Evolutionary conservation across 2,113 vertebrate species (phyloP), one percentile per base, ranked within the genome.

Genomic region (Paradoxurus hermaphroditus): DNA sequence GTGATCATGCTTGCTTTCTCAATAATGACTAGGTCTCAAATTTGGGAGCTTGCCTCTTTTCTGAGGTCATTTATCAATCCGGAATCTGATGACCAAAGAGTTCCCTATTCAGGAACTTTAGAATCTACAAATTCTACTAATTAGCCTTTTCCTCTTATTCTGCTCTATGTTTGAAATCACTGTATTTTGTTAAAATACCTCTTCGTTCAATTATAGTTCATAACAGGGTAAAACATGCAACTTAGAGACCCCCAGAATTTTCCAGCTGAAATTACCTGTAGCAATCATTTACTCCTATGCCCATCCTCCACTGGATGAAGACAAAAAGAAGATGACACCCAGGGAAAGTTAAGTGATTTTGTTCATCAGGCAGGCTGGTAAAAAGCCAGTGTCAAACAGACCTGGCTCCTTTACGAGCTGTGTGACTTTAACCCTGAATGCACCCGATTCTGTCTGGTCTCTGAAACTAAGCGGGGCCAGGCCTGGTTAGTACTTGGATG

Each of bases 171-270:
- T 94, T 98, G 94, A 98, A 95, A 98, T 97, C 95, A 97, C 83
- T 98, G 81, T 98, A 97, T 98, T 98, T 98, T 85, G 95, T 98
- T 98, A 97, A 98, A 98, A 98, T 98, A 92, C n/a, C 87, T 94
- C 82, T 85, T 79, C 70, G 90, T 67, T 90, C 67, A 85, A 63
- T 91, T 82, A 89, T 14, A 94, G 73, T 85, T 15, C 49, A 86
- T 49, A 23, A 93, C 79, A 63, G 6, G 18, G 41, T 68, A 79
- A 63, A 93, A 91, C 70, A 94, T 34, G 73, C 34, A 95, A 89
- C 39, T 81, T 85, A 81, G 0, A 82, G 73, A 82, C 88, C 19
- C 46, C 88, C 4, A 70, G 31, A 78, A 68, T 49, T 90, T 77
- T 77, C 84, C 11, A 81, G 7, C 0, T 89, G 36, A 62, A 86